phyloP scores from a whole-genome alignment of 2,888 invertebrate species.

The Papilio elwesi region DNA sequence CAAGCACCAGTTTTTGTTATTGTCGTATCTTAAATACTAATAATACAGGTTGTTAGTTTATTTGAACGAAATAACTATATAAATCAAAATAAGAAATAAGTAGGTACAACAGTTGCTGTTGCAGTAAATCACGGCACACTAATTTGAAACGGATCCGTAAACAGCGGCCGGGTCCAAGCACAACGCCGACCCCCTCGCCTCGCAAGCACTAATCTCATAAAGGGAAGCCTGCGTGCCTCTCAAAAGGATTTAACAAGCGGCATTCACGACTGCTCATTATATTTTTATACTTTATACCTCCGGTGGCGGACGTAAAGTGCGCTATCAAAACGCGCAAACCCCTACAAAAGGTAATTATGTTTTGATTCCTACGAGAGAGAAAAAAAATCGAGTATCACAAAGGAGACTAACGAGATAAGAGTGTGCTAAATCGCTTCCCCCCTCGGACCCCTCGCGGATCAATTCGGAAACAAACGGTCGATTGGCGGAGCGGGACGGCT shows the following conservation, averaged over 20 bases:
- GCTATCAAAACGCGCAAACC: conserved; percentile 83
- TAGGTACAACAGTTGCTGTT: conserved; percentile 57
- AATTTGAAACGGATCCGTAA: conserved; percentile 79
- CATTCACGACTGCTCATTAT: conserved; percentile 81
- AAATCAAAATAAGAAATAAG: conserved; percentile 64
- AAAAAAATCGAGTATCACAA: conserved; percentile 83
- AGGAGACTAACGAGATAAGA: conserved; percentile 85
- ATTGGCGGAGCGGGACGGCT: conserved; percentile 77
- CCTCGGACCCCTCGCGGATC: conserved; percentile 77
- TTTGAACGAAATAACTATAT: conserved; percentile 48
- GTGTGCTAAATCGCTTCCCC: conserved; percentile 82
- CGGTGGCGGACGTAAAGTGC: conserved; percentile 77
- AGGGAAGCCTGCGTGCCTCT: conserved; percentile 68
- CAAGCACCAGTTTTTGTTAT: too few species aligned
- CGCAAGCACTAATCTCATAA: conserved; percentile 74
- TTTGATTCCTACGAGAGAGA: conserved; percentile 79
- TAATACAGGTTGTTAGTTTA: conserved; percentile 8
- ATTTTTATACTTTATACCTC: conserved; percentile 83
- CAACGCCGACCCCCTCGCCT: conserved; percentile 57
- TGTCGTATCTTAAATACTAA: too few species aligned
- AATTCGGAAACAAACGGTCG: conserved; percentile 75
- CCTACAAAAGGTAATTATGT: conserved; percentile 85
- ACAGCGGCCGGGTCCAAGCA: conserved; percentile 53
- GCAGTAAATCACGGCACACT: conserved; percentile 74
- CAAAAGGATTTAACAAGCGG: conserved; percentile 84